A percentile compares a stretch with the other conserved stretches of the same genome.
These are phyloP conservation scores for Saxidomus purpurata DNA, from an alignment of 1,140 invertebrate genomes.

Conservation along the genomic window DNA sequence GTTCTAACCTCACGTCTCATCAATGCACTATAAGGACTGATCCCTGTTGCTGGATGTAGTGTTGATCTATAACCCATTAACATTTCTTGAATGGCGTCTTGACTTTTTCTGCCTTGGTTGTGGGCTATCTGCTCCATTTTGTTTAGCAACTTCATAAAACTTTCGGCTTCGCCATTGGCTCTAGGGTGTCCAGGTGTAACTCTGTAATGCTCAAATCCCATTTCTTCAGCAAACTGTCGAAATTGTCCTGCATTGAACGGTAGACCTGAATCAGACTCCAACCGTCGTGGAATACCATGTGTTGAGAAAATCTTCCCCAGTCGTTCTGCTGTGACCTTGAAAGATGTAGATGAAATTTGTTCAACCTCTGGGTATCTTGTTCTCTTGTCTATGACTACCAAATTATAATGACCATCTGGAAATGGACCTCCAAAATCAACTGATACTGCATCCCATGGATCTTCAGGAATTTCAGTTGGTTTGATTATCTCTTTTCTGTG, in stretches of 20 bases:
- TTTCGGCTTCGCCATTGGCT: constrained; percentile 65
- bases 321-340: constrained; percentile 26
- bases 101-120: constrained; percentile 44
- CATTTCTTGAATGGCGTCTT: constrained; percentile 38
- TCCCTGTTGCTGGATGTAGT: constrained; percentile 31
- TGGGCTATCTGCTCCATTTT: constrained; percentile 59
- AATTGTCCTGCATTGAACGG: constrained; percentile 62
- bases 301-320: constrained; percentile 66
- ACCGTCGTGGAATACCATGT: constrained; percentile 52
- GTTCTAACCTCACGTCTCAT: neutral
- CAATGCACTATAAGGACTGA: constrained; percentile 38
- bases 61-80: too few species aligned
- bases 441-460: constrained; percentile 52
- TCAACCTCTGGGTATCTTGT: constrained; percentile 75
- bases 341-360: constrained; percentile 38
- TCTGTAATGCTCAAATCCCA: constrained; percentile 45
- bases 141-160: constrained; percentile 64
- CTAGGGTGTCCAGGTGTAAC: constrained; percentile 23
- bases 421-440: constrained; percentile 79
- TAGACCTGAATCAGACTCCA: constrained; percentile 72
- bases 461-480: neutral
- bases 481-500: constrained; percentile 14
- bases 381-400: constrained; percentile 79
- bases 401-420: constrained; percentile 71
- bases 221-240: constrained; percentile 30